A percentile compares a stretch with the other conserved stretches of the same genome.
phyloP scores from a whole-genome alignment of 2,888 invertebrate genomes.

The Ernsta delagoae region DNA sequence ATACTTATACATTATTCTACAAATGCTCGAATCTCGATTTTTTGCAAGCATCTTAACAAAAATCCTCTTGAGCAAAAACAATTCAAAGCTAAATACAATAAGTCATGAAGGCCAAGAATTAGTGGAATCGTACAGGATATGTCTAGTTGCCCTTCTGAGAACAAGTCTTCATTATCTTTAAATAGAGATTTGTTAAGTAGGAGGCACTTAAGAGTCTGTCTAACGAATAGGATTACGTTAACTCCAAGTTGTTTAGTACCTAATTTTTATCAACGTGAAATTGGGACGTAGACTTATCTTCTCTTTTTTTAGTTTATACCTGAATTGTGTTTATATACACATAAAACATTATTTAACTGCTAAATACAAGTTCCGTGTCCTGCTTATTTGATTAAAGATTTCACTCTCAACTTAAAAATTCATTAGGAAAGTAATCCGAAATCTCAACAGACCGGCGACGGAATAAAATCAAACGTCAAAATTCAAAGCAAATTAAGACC shows the following conservation, averaged over 20 bases:
- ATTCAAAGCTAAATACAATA: background rate
- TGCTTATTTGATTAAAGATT: too few relatives aligned
- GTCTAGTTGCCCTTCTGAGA: constrained; percentile 14
- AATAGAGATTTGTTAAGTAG: constrained; percentile 9
- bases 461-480: too few relatives aligned
- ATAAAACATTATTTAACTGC: too few relatives aligned
- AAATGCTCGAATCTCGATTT: background rate
- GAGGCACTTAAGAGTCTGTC: background rate
- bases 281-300: too few relatives aligned
- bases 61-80: constrained; percentile 1
- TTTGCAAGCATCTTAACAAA: background rate
- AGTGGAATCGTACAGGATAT: constrained; percentile 14
- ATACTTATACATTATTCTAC: background rate
- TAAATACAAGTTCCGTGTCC: too few relatives aligned
- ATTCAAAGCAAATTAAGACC: too few relatives aligned
- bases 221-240: background rate
- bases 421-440: too few relatives aligned
- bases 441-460: too few relatives aligned
- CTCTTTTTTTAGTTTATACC: too few relatives aligned
- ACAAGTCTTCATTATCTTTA: constrained; percentile 20
- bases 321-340: too few relatives aligned
- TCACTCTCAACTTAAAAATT: too few relatives aligned
- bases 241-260: background rate
- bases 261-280: too few relatives aligned
- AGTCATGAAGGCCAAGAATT: constrained; percentile 6